These are phyloP conservation scores for Pteromalus puparum DNA, from an alignment of 1,140 invertebrate species.

Conservation along the genomic window DNA sequence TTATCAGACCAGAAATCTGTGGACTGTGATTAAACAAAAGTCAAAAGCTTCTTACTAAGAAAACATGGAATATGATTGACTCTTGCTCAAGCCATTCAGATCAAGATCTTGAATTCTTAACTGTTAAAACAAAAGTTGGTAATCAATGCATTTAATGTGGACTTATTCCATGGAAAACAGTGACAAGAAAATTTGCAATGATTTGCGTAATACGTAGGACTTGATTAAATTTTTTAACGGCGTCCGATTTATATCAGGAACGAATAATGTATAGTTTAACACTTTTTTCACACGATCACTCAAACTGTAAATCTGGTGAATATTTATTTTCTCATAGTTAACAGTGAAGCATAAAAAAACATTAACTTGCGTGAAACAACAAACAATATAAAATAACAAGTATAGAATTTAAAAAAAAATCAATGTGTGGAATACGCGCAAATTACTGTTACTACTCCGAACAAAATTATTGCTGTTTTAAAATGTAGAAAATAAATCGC, in stretches of 20 bases:
- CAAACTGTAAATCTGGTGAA: neutral
- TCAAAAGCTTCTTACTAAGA: neutral
- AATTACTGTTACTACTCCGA: neutral
- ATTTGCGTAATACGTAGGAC: neutral
- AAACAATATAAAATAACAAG: neutral
- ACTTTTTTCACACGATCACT: neutral
- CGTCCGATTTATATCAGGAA: neutral
- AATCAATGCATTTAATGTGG: slow-evolving; percentile 34
- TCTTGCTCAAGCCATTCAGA: neutral
- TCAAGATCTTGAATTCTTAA: slow-evolving; percentile 8
- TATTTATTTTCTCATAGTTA: slow-evolving; percentile 2
- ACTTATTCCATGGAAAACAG: slow-evolving; percentile 1
- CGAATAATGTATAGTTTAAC: neutral
- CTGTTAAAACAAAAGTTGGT: neutral
- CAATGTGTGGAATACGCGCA: neutral
- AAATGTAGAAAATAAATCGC: neutral
- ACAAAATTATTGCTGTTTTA: neutral
- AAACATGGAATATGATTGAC: neutral
- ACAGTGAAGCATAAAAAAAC: neutral
- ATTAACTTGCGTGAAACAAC: neutral
- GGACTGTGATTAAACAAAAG: neutral
- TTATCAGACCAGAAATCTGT: neutral
- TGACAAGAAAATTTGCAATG: slow-evolving; percentile 4
- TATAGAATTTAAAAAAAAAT: neutral
- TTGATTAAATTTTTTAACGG: slow-evolving; percentile 8